These are phyloP conservation scores for Drosophila sordidapex DNA, from an alignment of 2,888 invertebrate genomes.

Conservation along the genomic window DNA sequence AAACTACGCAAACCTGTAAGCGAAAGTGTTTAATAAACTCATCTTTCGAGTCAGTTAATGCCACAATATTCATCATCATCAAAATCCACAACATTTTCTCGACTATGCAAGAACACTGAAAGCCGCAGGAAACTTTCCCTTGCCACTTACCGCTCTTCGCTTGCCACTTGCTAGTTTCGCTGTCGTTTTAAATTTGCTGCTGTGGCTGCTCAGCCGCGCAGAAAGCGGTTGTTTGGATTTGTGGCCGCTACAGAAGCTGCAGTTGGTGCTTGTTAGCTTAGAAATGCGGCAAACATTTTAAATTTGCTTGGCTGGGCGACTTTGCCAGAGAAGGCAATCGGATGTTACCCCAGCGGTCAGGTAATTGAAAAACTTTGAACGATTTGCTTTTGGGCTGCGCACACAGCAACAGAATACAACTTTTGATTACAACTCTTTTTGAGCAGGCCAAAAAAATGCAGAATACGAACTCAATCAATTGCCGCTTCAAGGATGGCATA, in stretches of 20 bases:
- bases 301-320: slow-evolving; percentile 19
- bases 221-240: slow-evolving; percentile 35
- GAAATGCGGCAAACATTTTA: slow-evolving; percentile 31
- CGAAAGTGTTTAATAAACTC: slow-evolving; percentile 39
- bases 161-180: slow-evolving; percentile 48
- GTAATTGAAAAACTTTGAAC: slow-evolving; percentile 74
- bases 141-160: slow-evolving; percentile 31
- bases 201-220: slow-evolving; percentile 39
- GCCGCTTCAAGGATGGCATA: slow-evolving; percentile 47
- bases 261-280: slow-evolving; percentile 20
- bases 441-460: not conserved
- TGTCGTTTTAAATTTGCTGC: slow-evolving; percentile 53
- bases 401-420: slow-evolving; percentile 39
- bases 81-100: slow-evolving; percentile 42
- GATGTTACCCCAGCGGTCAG: slow-evolving; percentile 56
- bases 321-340: slow-evolving; percentile 32
- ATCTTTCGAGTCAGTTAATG: slow-evolving; percentile 14
- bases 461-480: slow-evolving; percentile 63
- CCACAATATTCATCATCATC: slow-evolving; percentile 50
- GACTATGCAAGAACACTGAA: slow-evolving; percentile 25
- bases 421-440: slow-evolving; percentile 55
- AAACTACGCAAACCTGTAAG: not conserved
- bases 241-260: slow-evolving; percentile 9
- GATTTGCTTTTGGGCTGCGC: slow-evolving; percentile 45
- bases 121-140: slow-evolving; percentile 20